These are phyloP conservation scores for Eristalinus aeneus DNA, from an alignment of 2,888 invertebrate species.

Conservation along the genomic window DNA sequence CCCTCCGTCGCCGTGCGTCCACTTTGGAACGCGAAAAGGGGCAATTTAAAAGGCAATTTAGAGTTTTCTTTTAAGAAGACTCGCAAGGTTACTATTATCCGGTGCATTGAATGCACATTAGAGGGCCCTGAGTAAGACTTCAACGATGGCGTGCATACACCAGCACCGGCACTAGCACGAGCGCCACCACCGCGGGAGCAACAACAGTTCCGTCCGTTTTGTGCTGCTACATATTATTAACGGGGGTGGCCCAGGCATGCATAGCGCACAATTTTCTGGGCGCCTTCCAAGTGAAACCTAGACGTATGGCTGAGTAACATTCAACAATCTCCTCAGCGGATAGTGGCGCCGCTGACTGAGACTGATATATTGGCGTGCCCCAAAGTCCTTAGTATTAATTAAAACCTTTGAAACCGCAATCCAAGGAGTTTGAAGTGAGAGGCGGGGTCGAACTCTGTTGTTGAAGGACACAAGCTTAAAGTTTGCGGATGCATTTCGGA, in stretches of 20 bases:
- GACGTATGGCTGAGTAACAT: conserved; percentile 40
- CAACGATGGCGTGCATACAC: conserved; percentile 46
- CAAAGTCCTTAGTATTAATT: conserved; percentile 62
- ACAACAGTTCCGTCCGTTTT: background rate
- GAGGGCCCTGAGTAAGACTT: conserved; percentile 48
- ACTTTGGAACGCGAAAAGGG: conserved; percentile 46
- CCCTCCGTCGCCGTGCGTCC: background rate
- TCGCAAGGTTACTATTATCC: conserved; percentile 62
- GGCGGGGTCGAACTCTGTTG: background rate
- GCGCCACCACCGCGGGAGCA: background rate
- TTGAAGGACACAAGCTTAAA: conserved; percentile 13
- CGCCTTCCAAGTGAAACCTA: background rate
- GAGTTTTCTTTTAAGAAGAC: conserved; percentile 61
- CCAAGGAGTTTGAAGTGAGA: conserved; percentile 27
- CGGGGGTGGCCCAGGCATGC: background rate
- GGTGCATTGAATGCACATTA: conserved; percentile 68
- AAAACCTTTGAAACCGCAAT: conserved; percentile 42
- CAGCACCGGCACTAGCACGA: conserved; percentile 12
- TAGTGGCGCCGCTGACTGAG: conserved; percentile 25
- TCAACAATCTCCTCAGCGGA: conserved; percentile 47
- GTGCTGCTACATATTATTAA: conserved; percentile 18
- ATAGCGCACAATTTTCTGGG: conserved; percentile 27
- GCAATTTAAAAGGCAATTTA: conserved; percentile 69
- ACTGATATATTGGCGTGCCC: conserved; percentile 64
- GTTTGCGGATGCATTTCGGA: background rate